Percentiles rank a stretch among this genome's conserved stretches.
Conservation (phyloP, 2,113 vertebrate species). For the Patagioenas fasciata region DNA sequence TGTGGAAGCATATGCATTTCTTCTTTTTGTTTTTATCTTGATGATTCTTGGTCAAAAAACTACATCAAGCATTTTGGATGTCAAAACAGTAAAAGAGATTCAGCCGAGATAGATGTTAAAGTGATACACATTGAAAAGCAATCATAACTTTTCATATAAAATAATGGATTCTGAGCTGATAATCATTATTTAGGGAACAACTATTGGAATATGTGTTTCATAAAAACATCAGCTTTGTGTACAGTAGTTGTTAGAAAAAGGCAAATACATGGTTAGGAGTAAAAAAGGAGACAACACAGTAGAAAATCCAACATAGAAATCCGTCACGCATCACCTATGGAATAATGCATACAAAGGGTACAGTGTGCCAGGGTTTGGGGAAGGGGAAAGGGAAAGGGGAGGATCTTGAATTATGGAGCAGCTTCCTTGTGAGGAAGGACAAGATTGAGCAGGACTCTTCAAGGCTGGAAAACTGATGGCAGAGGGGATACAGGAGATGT, state of each 20-base stretch:
- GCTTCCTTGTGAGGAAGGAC: neutral
- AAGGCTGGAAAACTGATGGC: conserved; percentile 6
- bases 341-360: accelerated
- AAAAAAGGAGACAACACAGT: neutral
- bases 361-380: neutral
- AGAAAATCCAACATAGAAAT: neutral
- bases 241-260: neutral
- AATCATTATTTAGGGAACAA: neutral
- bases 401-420: neutral
- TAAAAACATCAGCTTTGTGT: neutral
- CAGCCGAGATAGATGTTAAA: neutral
- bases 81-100: neutral
- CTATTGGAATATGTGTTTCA: neutral
- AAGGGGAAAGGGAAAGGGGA: neutral
- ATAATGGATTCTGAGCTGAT: neutral
- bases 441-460: conserved; percentile 11
- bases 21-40: neutral
- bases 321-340: accelerated
- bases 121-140: neutral
- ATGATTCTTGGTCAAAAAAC: neutral
- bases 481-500: neutral
- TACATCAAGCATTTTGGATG: neutral
- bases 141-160: neutral
- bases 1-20: neutral
- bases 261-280: neutral